A percentile compares a stretch with the other conserved stretches of the same genome.
These are phyloP conservation scores for Morbakka virulenta DNA, from an alignment of 30 jellyfish, hydroid and myxozoan species.

Conservation along the genomic window DNA sequence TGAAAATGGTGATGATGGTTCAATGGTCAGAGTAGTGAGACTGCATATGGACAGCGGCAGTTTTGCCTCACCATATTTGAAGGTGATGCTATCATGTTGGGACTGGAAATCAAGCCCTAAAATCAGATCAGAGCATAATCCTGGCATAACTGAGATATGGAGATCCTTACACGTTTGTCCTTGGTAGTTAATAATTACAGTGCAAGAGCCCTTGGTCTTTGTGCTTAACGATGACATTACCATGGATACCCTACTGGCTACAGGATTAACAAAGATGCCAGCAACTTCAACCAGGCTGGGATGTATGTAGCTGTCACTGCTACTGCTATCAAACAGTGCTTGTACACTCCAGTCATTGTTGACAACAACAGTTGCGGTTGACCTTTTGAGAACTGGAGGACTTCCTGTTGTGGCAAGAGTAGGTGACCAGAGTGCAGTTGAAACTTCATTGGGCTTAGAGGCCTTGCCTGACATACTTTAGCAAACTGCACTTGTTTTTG, in stretches of 20 bases:
- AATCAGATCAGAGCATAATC: neutral
- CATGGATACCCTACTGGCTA: neutral
- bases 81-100: neutral
- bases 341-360: neutral
- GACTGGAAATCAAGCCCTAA: neutral
- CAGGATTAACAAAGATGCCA: neutral
- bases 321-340: neutral
- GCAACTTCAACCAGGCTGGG: neutral
- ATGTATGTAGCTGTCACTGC: neutral
- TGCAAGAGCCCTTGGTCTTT: neutral
- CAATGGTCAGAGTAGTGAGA: neutral
- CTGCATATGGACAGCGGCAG: neutral
- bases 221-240: neutral
- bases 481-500: neutral
- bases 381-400: neutral
- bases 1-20: neutral
- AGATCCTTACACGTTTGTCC: neutral
- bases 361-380: neutral
- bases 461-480: no score
- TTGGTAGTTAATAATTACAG: no score
- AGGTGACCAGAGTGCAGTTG: no score
- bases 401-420: no score
- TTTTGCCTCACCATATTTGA: neutral
- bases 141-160: neutral
- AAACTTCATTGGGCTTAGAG: neutral